Evolutionary conservation across 92 coral and sea anemone species (phyloP), one percentile per base, ranked within the genome.

Genomic region (Parazoanthus atlanticus): DNA sequence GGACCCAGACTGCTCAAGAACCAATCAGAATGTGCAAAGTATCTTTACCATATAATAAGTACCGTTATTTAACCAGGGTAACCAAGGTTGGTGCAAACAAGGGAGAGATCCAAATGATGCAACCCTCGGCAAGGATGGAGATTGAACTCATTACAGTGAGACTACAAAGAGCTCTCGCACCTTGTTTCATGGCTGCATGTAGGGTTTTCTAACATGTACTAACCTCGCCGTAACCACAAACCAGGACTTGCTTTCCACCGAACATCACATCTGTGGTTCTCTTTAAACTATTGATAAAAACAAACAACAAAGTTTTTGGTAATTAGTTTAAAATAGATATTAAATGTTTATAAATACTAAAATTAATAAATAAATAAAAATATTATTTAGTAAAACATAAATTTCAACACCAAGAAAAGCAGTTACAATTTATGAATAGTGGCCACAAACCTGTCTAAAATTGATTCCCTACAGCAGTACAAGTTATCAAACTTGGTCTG

Each of bases 191-290:
- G 11, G 49, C 9, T 43, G 11, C 49, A 43, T 2, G 49, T 8
- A 7, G 0, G 10, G 49, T 43, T 43, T 43, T 38, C 6, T 38
- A 38, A 3, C 43, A 7, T 3, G 52, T 1, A 75, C 94, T 77
- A 40, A 97, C 99, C 98, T 97, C 99, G 75, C 99, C 99, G 93
- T 95, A 97, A 31, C 99, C 99, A 94, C 98, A 97, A 32, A 97
- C 99, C 29, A 97, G 95, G 33, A 97, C 99, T 90, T 97, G 99
- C 82, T 97, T 97, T 34, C 99, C 99, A 61, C 99, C 99, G 93
- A 97, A 97, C 99, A 97, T 97, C 31, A 97, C 99, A 92, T 97
- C 99, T 23, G 99, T 97, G 46, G 99, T 97, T 89, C 99, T 95
- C 93, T 97, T 97, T 84, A 97, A 95, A 90, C 99, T 97, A 71